Evolutionary conservation across 2,888 invertebrate genomes (phyloP).

Genomic region (Hyposoter didymator): DNA sequence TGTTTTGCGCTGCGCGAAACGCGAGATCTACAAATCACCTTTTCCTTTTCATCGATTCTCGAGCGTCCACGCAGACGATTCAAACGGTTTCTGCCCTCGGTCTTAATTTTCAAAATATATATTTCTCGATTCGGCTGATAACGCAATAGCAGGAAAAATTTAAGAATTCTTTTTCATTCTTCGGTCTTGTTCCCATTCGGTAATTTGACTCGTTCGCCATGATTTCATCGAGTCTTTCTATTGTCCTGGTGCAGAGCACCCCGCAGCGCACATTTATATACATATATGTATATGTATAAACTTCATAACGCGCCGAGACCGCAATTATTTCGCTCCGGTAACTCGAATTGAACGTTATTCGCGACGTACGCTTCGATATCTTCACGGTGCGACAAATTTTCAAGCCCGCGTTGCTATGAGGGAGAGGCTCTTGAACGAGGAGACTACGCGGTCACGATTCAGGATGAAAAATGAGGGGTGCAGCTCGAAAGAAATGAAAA

Average conservation of each 20-base stretch:
- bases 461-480: not conserved
- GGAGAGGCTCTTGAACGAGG: not conserved
- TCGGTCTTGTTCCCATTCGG: not conserved
- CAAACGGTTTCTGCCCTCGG: not conserved
- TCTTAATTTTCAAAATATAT: not conserved
- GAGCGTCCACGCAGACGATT: not conserved
- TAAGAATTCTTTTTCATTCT: not conserved
- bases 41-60: not conserved
- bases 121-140: not conserved
- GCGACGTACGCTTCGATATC: conserved; percentile 12
- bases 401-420: not conserved
- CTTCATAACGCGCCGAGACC: not conserved
- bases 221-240: conserved; percentile 5
- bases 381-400: conserved; percentile 2
- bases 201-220: not conserved
- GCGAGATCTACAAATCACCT: not conserved
- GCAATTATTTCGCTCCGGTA: conserved; percentile 15
- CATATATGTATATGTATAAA: not conserved
- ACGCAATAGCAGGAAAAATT: not conserved
- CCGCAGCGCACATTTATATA: not conserved
- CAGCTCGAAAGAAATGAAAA: not conserved
- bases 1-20: not conserved
- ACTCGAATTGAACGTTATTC: conserved; percentile 12
- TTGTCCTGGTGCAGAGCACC: not conserved
- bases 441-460: conserved; percentile 1